Evolutionary conservation across 2,888 invertebrate species (phyloP), one percentile per base, ranked within the genome.

Genomic region (Leptinotarsa tumamoca): DNA sequence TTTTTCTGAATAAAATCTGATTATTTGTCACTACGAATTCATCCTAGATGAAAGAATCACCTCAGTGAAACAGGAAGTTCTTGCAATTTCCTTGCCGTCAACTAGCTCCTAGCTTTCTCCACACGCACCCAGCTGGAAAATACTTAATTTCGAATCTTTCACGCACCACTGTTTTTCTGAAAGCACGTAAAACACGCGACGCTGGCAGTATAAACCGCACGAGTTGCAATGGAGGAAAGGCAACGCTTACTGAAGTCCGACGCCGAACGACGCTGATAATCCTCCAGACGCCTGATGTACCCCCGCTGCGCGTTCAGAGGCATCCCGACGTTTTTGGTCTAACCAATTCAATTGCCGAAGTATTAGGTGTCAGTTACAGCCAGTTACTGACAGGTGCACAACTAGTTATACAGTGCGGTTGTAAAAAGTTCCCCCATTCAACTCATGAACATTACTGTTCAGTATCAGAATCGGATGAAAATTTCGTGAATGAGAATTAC

Each of bases 161-260:
- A 71, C 73, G 70, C 61, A 68, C 73, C 43, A n/a, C 63, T n/a
- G 68, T 52, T 74, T 17, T 73, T 67, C 74, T 67, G 56, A 58
- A 73, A 74, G 4, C 52, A 67, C 69, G 78, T 78, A 77, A 80
- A 79, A 80, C 74, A 21, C 51, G 67, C 61, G 67, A 77, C 82
- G 81, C 70, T 23, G 68, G 49, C 63, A 23, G 43, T 43, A 43
- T 17, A 4, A 63, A 18, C 54, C 54, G 43, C 71, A 56, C 66
- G 67, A 66, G 82, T 81, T 80, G 78, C 78, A 82, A 75, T 78
- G 79, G 77, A 78, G 83, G 80, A 82, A 79, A 83, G 84, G 82
- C 83, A 82, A 78, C 84, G 85, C 83, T 83, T 82, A 86, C 86
- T 86, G 85, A 84, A 85, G 85, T 84, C 85, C 85, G 85, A 84